phyloP scores from a whole-genome alignment of 2,888 invertebrate species.

The Mythimna albipuncta region DNA sequence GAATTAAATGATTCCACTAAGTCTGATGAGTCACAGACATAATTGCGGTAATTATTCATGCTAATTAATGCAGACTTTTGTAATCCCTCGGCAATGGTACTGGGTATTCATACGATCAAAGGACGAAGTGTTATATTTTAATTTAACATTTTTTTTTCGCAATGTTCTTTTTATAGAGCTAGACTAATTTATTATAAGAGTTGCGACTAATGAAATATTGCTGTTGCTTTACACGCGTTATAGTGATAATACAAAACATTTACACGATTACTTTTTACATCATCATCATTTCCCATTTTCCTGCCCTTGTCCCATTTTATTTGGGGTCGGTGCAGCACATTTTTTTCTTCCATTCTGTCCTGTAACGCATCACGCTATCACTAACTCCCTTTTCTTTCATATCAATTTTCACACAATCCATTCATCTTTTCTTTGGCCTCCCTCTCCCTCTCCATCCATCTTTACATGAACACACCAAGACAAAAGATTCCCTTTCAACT shows the following conservation, averaged over 20 bases:
- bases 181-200: conserved; percentile 20
- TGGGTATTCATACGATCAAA: conserved; percentile 46
- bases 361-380: no score
- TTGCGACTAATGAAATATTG: conserved; percentile 5
- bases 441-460: no score
- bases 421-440: no score
- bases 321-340: no score
- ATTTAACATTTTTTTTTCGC: conserved; percentile 23
- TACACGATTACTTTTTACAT: no score
- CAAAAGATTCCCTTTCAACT: no score
- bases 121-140: conserved; percentile 27
- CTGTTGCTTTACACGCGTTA: neutral
- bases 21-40: conserved; percentile 69
- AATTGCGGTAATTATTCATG: conserved; percentile 77
- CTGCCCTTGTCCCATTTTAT: no score
- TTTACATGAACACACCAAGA: no score
- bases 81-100: conserved; percentile 64
- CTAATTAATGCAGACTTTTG: conserved; percentile 73
- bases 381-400: no score
- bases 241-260: neutral
- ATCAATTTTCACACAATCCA: no score
- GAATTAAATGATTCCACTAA: conserved; percentile 63
- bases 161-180: conserved; percentile 10
- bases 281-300: no score
- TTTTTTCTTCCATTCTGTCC: no score